Base-by-base conservation (phyloP, 2,888 invertebrate genomes). In the Eremobia ochroleuca region DNA sequence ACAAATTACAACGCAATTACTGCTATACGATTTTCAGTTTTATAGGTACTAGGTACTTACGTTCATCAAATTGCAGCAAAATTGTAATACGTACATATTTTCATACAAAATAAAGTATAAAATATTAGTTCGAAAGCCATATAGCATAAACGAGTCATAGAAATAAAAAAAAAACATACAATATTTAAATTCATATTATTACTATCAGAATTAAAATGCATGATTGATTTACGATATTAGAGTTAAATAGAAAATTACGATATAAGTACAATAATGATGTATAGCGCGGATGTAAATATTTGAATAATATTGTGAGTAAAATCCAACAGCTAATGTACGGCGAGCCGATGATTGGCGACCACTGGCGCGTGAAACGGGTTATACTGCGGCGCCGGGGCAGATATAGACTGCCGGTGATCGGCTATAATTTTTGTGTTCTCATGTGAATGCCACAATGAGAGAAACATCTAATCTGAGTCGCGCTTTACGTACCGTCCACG, bases 361-460 rank as follows among this genome's bases (percentile, higher is more conserved):
- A 93, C 94, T 95, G 95, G 93, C 94, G 95, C 96, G 95, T 96
- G 97, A 96, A 97, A 97, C 97, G 96, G 92, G 96, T 96, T 97
- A 97, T 96, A 97, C 94, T 91, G 90, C 92, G 90, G 92, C 92
- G 93, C 91, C 89, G 90, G 93, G 88, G 92, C 96, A 92, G 94
- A 96, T 96, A 96, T 96, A 97, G 96, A 96, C 94, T 93, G 94
- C 92, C 94, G 95, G 96, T 95, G 96, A 97, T 97, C 96, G 96
- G 90, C 97, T 97, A 96, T 96, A 97, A 97, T 97, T 96, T 96
- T 96, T 97, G 96, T 95, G 94, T 93, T 94, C 92, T 89, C 90
- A 75, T 89, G 88, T 87, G 91, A 92, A 93, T 91, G 92, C 93
- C 93, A 95, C 95, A 94, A 94, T 94, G 93, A 92, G 92, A 92